Evolutionary conservation across 2,797 vertebrate species (phyloP), one percentile per base, ranked within the genome.

Genomic region (Eupleurogrammus muticus): DNA sequence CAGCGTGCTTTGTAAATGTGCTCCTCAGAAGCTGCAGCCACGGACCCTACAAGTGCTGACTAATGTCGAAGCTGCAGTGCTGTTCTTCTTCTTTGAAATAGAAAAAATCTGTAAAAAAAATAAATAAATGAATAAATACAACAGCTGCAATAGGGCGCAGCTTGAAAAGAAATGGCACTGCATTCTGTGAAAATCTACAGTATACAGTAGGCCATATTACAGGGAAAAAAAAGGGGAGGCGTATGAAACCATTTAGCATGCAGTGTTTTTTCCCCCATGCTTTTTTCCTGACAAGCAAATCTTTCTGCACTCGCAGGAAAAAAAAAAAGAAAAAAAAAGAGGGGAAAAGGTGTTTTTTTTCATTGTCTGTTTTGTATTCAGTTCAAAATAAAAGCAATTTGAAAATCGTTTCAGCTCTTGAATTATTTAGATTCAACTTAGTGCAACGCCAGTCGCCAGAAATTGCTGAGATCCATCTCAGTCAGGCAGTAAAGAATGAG

Each of bases 391-490:
- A 90, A 91, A 90, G 88, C 87, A 85, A 91, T 92, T 88, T 89
- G 81, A 89, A 86, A 93, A 91, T 77, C 86, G 80, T 87, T 82
- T 74, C 68, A 47, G 65, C 84, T 92, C 84, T 77, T 95, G 90
- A 94, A 95, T 95, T 92, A 95, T 95, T 95, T 92, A 95, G 90
- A 90, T 92, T 81, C 86, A 84, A 93, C 93, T 95, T 93, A 92
- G 85, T 84, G 88, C 88, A 80, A 92, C 55, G 82, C 85, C 78
- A 82, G 88, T 44, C 86, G 61, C 74, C 80, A 83, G 89, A 94
- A 92, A 94, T 94, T 95, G 93, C 93, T 82, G 80, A 91, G 86
- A 95, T 95, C 92, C 90, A 93, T 95, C 94, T 94, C 90, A 84
- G 92, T 94, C 94, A 92, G 87, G 61, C 56, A 17, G 80, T 90